Evolutionary conservation across 2,888 invertebrate species (phyloP).

Genomic region (Acleris literana): DNA sequence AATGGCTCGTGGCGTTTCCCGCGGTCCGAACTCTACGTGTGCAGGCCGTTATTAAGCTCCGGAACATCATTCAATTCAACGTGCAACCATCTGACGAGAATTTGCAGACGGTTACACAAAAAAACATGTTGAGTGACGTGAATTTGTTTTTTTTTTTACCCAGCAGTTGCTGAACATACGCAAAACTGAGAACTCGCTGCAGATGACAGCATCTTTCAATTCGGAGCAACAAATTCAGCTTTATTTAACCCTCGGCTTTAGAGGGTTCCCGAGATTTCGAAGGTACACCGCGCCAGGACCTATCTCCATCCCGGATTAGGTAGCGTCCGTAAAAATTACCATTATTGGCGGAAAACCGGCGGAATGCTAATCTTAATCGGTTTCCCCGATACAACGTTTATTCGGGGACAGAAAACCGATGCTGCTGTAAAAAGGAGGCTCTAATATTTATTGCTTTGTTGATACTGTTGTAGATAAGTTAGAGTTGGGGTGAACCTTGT

Average conservation of each 20-base stretch:
- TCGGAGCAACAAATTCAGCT: constrained; percentile 6
- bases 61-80: no score
- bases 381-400: constrained; percentile 11
- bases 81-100: no score
- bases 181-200: neutral
- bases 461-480: neutral
- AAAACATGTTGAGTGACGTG: no score
- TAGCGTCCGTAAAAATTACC: constrained; percentile 18
- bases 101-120: no score
- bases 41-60: no score
- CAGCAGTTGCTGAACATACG: no score
- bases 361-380: constrained; percentile 15
- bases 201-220: constrained; percentile 2
- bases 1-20: no score
- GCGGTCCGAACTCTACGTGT: no score
- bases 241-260: constrained; percentile 12
- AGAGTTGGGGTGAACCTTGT: neutral
- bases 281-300: neutral
- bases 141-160: no score
- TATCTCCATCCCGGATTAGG: constrained; percentile 9
- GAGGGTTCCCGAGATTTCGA: constrained; percentile 10
- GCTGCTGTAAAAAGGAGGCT: neutral
- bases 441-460: constrained; percentile 1
- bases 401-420: neutral
- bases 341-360: constrained; percentile 21